These are phyloP conservation scores for Alviniconcha marisindica DNA, from an alignment of 1,140 invertebrate genomes.

Conservation along the genomic window DNA sequence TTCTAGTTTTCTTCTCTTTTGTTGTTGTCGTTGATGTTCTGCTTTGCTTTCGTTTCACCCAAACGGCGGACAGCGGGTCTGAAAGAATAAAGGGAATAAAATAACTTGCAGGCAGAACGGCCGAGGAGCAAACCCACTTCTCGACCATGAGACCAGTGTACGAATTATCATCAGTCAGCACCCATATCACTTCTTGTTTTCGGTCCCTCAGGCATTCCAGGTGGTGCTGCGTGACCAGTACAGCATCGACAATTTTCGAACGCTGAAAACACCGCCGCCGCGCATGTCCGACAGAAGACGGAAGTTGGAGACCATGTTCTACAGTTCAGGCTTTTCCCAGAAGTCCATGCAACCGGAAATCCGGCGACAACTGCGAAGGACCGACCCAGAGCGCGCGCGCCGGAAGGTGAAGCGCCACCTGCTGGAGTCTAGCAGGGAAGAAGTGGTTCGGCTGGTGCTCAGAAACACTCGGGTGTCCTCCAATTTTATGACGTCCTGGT, in stretches of 20 bases:
- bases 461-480: constrained; percentile 9
- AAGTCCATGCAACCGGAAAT: constrained; percentile 40
- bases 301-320: constrained; percentile 40
- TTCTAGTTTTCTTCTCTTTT: too few relatives aligned
- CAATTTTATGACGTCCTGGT: background rate
- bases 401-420: constrained; percentile 16
- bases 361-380: constrained; percentile 27
- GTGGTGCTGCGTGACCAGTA: constrained; percentile 27
- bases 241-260: constrained; percentile 30
- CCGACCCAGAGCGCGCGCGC: background rate
- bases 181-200: background rate
- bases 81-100: too few relatives aligned
- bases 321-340: constrained; percentile 29
- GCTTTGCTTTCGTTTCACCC: too few relatives aligned
- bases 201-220: constrained; percentile 17
- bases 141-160: background rate
- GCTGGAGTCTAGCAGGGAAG: constrained; percentile 15
- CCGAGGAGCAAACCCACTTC: too few relatives aligned
- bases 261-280: constrained; percentile 22
- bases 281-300: constrained; percentile 38
- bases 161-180: background rate
- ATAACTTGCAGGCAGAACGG: too few relatives aligned
- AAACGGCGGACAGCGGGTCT: too few relatives aligned
- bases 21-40: too few relatives aligned
- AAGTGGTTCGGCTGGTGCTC: constrained; percentile 31